Evolutionary conservation across 2,113 vertebrate species (phyloP).

Genomic region (Piaya cayana): DNA sequence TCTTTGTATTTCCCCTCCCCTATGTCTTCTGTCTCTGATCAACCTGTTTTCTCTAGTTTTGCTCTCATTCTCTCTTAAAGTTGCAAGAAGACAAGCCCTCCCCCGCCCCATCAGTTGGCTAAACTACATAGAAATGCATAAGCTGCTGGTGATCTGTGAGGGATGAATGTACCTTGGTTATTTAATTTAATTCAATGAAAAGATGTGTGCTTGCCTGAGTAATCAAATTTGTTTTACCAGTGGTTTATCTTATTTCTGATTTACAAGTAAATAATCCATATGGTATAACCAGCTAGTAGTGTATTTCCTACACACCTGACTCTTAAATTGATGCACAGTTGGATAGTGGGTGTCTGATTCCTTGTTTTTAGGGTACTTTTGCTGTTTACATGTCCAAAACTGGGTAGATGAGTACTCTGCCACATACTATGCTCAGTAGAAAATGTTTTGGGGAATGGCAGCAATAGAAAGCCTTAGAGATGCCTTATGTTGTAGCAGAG

Average conservation of each 20-base stretch:
- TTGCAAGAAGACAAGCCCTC: neutral
- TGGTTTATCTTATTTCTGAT: neutral
- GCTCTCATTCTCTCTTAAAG: neutral
- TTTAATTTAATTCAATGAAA: neutral
- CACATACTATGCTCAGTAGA: neutral
- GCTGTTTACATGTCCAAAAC: neutral
- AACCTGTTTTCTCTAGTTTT: neutral
- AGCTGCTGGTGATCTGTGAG: neutral
- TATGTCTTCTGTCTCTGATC: neutral
- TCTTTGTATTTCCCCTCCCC: neutral
- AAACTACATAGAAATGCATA: neutral
- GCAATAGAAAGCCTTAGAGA: neutral
- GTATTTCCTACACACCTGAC: neutral
- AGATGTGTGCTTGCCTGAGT: neutral
- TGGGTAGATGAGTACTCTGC: neutral
- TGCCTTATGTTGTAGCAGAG: neutral
- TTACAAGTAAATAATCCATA: neutral
- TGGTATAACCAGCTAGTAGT: neutral
- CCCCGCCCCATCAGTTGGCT: no score
- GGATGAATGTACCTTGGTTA: neutral
- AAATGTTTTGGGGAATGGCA: neutral
- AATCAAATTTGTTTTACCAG: neutral
- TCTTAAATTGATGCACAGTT: neutral
- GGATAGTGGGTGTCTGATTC: neutral
- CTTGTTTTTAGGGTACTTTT: neutral